Base-by-base conservation (phyloP, 2,888 invertebrate genomes). In the Chrysolina americana region DNA sequence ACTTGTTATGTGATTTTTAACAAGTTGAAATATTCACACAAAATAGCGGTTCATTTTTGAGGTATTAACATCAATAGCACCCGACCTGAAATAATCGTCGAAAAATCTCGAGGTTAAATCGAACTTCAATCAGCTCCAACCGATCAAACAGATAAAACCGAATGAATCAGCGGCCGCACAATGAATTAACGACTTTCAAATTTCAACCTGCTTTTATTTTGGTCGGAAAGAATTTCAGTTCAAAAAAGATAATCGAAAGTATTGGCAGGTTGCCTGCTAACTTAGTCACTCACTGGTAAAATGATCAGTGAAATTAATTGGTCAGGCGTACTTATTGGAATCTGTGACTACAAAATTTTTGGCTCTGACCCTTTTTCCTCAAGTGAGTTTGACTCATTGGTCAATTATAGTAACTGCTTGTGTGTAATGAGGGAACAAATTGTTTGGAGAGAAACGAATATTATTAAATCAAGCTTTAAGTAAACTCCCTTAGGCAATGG, bases 31-130 rank as follows among this genome's bases (percentile, higher is more conserved):
- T 36, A 0, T 36, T 3, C 8, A 13, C 1, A 44, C 15, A 15
- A 44, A 13, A 44, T 15, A 13, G 11, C 44, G 44, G 44, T 13
- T 44, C 1, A 44, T 15, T 1, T 13, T 53, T 11, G n/a, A 59
- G 28, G 15, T 28, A 28, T n/a, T 4, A 28, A 59, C 19, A 28
- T n/a, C 13, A 59, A n/a, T 19, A 47, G 44, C 23, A 41, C 47
- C 59, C 28, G 41, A 62, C 44, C 47, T 21, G 47, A 68, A 41
- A 1, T 23, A 50, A 66, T 66, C 53, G 71, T 65, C 15, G 19
- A 68, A 72, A 65, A 73, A 68, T 69, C 44, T 48, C 48, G 70
- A 65, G 62, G 70, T 65, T 44, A 65, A 71, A 75, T 75, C 23
- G 44, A 69, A 59, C 62, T 68, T 59, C 69, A 63, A 75, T 75